Percentiles rank a stretch among this genome's conserved stretches.
Conservation (phyloP, 2,888 invertebrate species). For the Rhaphigaster nebulosa region DNA sequence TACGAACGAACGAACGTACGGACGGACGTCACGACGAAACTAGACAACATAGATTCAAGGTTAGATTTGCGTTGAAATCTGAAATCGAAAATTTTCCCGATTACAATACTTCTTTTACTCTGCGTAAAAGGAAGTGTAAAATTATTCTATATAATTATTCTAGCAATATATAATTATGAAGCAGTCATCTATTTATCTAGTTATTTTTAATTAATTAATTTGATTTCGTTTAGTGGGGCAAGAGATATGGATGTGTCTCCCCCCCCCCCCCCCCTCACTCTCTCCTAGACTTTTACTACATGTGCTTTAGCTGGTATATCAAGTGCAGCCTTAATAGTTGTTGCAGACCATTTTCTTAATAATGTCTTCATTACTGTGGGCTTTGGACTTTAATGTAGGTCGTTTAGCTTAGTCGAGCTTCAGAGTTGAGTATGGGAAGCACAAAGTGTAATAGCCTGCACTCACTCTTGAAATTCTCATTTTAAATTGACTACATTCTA, state of each 20-base stretch:
- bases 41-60: no score
- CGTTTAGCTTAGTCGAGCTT: background rate
- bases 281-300: background rate
- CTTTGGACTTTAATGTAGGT: background rate
- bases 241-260: background rate
- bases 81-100: no score
- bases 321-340: background rate
- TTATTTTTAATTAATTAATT: background rate
- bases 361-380: background rate
- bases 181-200: background rate
- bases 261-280: no score
- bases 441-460: background rate
- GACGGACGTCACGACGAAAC: no score
- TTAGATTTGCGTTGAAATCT: no score
- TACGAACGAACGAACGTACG: no score
- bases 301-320: background rate
- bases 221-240: background rate
- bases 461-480: background rate
- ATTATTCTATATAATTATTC: no score
- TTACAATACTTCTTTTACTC: no score
- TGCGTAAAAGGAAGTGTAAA: no score
- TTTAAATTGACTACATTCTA: background rate
- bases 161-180: no score
- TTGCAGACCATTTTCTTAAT: background rate
- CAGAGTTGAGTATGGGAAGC: background rate